Evolutionary conservation across 2,113 vertebrate genomes (phyloP).

Genomic region (Castor canadensis): DNA sequence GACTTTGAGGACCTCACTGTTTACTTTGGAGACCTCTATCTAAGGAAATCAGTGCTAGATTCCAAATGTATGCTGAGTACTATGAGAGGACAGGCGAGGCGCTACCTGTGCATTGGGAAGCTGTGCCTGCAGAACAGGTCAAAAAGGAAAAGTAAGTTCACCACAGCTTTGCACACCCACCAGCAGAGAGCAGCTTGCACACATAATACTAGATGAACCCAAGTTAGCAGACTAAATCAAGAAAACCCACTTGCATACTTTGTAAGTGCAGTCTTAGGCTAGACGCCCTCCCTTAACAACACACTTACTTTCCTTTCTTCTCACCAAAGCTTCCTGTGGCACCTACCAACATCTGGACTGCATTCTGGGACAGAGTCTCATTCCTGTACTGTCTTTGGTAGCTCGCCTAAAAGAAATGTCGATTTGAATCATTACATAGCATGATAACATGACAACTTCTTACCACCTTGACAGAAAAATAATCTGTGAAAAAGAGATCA

Average conservation of each 20-base stretch:
- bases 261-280: neutral
- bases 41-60: neutral
- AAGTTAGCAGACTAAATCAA: neutral
- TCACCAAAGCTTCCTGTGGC: slow-evolving; percentile 68
- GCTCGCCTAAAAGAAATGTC: slow-evolving; percentile 68
- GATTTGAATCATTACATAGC: neutral
- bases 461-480: neutral
- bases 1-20: neutral
- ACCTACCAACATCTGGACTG: slow-evolving; percentile 68
- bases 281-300: neutral
- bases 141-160: neutral
- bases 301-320: slow-evolving; percentile 73
- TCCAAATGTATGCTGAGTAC: neutral
- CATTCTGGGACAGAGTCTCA: slow-evolving; percentile 66
- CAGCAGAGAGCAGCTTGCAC: neutral
- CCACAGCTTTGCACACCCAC: neutral
- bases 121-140: neutral
- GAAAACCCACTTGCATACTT: neutral
- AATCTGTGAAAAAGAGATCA: neutral
- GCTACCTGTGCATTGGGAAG: neutral
- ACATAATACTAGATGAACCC: too few species aligned
- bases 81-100: neutral
- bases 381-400: slow-evolving; percentile 72
- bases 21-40: neutral
- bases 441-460: neutral